Base-by-base conservation (phyloP, 2,797 vertebrate genomes). In the Lophius americanus region DNA sequence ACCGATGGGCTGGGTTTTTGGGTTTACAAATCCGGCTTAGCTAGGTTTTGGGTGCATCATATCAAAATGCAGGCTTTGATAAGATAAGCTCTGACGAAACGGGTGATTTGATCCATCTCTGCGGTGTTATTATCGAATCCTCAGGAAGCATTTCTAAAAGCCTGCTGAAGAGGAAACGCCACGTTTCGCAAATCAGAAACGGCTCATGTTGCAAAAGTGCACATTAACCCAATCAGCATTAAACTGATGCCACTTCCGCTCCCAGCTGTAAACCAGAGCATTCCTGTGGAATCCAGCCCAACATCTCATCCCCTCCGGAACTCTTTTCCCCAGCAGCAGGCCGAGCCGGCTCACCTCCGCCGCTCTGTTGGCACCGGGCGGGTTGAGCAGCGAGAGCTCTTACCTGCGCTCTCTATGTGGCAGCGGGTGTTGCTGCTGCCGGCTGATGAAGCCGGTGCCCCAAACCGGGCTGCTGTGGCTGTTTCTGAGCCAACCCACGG, bases 321-420 rank as follows among this genome's bases (percentile, higher is more conserved):
- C 64, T 61, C 44, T 54, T 59, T 44, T 51, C 59, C 69, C 49
- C 42, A 51, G 50, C 68, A 60, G 32, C 59, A 32, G 44, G 37
- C 53, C 53, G 8, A 56, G 38, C 64, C 63, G 6, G 49, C 5
- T 41, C 33, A 35, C 35, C 33, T 23, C 12, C 3, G 10, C 41
- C 6, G 10, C 68, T 55, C 51, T 49, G 60, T 54, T 57, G 52
- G 66, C 58, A 35, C 53, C 43, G 35, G 53, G 33, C 9, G 12
- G 9, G 10, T 44, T 10, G 12, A 14, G 51, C 65, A 7, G 11
- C 63, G 71, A 62, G 5, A 69, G 70, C 81, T 84, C 95, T 96
- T 97, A 99, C 98, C 98, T 98, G 91, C 93, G 95, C 87, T 95
- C 95, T 74, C 95, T 91, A 68, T 96, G 96, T 37, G 92, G 94